A percentile compares a stretch with the other conserved stretches of the same genome.
These are phyloP conservation scores for Phaethornis superciliosus DNA, from an alignment of 2,113 vertebrate genomes.

Conservation along the genomic window DNA sequence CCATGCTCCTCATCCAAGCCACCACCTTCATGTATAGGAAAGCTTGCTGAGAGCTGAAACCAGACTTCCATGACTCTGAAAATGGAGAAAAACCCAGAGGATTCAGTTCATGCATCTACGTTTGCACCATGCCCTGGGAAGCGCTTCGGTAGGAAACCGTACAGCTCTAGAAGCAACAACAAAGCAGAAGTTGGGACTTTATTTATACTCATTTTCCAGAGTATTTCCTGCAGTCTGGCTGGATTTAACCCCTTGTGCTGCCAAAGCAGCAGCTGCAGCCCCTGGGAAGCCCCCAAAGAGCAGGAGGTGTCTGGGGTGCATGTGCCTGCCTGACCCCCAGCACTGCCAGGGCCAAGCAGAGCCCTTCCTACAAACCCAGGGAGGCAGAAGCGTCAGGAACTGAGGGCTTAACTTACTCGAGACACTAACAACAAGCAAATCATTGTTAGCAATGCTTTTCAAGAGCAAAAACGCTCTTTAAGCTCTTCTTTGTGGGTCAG, in stretches of 20 bases:
- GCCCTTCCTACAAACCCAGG: not conserved
- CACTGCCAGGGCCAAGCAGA: rapidly evolving
- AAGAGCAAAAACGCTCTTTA: not conserved
- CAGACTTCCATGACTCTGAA: not conserved
- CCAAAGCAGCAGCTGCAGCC: not conserved
- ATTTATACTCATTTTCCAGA: not conserved
- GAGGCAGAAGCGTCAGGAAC: not conserved
- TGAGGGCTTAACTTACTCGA: not conserved
- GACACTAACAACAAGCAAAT: not conserved
- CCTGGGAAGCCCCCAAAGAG: not conserved
- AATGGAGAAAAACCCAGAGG: not conserved
- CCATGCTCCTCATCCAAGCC: not conserved
- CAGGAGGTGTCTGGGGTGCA: rapidly evolving
- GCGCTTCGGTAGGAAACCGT: not conserved
- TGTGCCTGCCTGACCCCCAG: not conserved
- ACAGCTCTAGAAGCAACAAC: not conserved
- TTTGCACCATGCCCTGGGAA: not conserved
- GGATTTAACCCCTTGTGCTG: not conserved
- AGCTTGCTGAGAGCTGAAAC: not conserved
- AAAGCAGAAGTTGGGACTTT: not conserved
- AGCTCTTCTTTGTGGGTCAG: not conserved
- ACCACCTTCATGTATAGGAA: not conserved
- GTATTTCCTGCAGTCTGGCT: not conserved
- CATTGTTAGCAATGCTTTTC: not conserved
- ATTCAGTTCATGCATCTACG: not conserved